Conservation (phyloP, 1,140 invertebrate species). For the Mycetomoellerius zeteki region DNA sequence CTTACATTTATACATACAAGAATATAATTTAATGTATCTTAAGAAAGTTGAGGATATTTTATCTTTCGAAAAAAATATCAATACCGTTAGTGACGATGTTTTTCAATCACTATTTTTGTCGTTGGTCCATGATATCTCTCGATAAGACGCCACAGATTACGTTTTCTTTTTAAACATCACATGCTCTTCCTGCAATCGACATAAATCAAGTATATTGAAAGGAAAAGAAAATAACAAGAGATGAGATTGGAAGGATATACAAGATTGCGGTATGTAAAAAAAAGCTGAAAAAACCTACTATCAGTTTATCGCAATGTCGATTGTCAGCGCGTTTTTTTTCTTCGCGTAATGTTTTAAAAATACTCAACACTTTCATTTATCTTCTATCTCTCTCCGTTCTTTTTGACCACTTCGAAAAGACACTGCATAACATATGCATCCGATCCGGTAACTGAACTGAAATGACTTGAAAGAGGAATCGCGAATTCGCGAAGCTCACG, state of each 20-base stretch:
- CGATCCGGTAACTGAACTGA: not conserved
- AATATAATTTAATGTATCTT: not conserved
- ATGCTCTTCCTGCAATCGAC: no score
- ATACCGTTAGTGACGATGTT: not conserved
- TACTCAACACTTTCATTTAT: slow-evolving; percentile 2
- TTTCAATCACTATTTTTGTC: not conserved
- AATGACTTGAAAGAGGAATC: no score
- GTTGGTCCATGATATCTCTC: not conserved
- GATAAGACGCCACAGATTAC: not conserved
- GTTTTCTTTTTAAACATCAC: not conserved
- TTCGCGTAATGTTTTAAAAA: slow-evolving; percentile 6
- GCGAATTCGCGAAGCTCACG: not conserved
- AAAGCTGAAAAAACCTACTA: not conserved
- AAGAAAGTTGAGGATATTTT: not conserved
- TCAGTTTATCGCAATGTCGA: not conserved
- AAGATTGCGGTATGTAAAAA: not conserved
- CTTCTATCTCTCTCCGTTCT: not conserved
- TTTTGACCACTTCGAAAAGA: not conserved
- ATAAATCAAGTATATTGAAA: not conserved
- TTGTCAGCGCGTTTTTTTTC: not conserved
- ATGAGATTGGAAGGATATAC: not conserved
- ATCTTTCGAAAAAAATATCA: not conserved
- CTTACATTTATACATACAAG: not conserved
- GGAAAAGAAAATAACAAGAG: not conserved
- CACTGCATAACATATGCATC: slow-evolving; percentile 23